phyloP scores from a whole-genome alignment of 53 echinoderm and acorn worm species.

The Astropecten irregularis region DNA sequence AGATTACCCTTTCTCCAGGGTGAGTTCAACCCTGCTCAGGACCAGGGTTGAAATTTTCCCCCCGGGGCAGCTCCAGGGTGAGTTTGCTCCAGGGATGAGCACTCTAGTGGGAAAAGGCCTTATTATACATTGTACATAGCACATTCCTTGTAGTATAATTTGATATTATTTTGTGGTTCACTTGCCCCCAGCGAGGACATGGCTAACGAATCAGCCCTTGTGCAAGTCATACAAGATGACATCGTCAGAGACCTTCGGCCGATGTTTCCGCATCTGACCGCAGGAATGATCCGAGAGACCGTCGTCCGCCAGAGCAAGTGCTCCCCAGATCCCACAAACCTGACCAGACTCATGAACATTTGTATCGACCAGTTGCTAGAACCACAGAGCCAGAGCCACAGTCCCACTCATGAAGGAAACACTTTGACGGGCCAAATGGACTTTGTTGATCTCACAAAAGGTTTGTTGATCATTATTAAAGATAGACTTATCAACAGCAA shows the following conservation, averaged over 20 bases:
- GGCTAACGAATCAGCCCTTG: background rate
- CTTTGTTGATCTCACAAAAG: slow-evolving; percentile 11
- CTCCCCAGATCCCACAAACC: slow-evolving; percentile 27
- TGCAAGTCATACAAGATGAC: background rate
- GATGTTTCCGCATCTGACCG: slow-evolving; percentile 32
- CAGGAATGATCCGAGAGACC: slow-evolving; percentile 2
- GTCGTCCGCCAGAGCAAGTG: background rate
- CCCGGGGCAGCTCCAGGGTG: too few relatives aligned
- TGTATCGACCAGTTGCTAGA: slow-evolving; percentile 73
- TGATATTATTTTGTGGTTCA: too few relatives aligned
- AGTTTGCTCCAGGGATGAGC: too few relatives aligned
- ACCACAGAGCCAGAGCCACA: too few relatives aligned
- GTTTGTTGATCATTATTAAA: background rate
- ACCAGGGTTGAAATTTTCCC: too few relatives aligned
- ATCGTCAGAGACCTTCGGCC: background rate
- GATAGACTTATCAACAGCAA: background rate
- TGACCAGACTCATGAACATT: slow-evolving; percentile 58
- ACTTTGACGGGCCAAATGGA: background rate
- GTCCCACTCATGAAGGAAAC: too few relatives aligned
- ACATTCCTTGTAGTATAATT: too few relatives aligned
- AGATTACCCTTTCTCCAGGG: too few relatives aligned
- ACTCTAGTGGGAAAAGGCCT: too few relatives aligned
- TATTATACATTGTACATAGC: too few relatives aligned
- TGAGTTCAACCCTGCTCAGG: too few relatives aligned
- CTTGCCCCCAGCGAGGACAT: background rate